phyloP scores from a whole-genome alignment of 2,113 vertebrate genomes.

The Gadus macrocephalus region DNA sequence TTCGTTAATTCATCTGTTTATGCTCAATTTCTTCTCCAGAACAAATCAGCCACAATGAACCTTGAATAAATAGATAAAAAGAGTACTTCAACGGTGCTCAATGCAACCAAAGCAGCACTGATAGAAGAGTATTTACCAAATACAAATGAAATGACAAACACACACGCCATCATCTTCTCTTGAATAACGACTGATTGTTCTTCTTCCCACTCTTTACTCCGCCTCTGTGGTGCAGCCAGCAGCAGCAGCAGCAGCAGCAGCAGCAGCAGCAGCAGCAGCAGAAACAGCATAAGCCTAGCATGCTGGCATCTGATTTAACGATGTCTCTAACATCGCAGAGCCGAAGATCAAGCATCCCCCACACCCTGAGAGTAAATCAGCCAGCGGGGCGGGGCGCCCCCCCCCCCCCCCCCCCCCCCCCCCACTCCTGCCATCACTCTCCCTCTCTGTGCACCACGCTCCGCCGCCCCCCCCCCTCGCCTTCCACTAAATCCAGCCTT shows the following conservation, averaged over 20 bases:
- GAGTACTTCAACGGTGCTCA: too few species aligned
- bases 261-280: slow-evolving; percentile 12
- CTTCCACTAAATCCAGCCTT: slow-evolving; percentile 46
- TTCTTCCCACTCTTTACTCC: slow-evolving; percentile 18
- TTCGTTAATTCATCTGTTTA: background rate
- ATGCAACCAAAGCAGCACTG: too few species aligned
- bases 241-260: background rate
- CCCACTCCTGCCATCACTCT: slow-evolving; percentile 31
- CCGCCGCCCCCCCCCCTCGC: slow-evolving; percentile 25
- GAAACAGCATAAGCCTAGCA: slow-evolving; percentile 1
- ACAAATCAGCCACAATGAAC: too few species aligned
- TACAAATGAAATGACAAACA: too few species aligned
- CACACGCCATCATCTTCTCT: too few species aligned
- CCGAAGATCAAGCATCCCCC: slow-evolving; percentile 45
- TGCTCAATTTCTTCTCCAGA: too few species aligned
- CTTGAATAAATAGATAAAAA: too few species aligned
- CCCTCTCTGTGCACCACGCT: slow-evolving; percentile 28
- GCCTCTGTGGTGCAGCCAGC: background rate
- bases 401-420: too few species aligned
- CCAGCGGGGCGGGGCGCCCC: slow-evolving; percentile 16
- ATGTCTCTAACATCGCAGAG: slow-evolving; percentile 22
- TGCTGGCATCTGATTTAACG: slow-evolving; percentile 53
- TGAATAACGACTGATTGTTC: too few species aligned
- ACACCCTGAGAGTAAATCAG: slow-evolving; percentile 45
- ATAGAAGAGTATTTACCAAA: too few species aligned